Evolutionary conservation across 1,140 invertebrate species (phyloP).

Genomic region (Macrobrachium nipponense): DNA sequence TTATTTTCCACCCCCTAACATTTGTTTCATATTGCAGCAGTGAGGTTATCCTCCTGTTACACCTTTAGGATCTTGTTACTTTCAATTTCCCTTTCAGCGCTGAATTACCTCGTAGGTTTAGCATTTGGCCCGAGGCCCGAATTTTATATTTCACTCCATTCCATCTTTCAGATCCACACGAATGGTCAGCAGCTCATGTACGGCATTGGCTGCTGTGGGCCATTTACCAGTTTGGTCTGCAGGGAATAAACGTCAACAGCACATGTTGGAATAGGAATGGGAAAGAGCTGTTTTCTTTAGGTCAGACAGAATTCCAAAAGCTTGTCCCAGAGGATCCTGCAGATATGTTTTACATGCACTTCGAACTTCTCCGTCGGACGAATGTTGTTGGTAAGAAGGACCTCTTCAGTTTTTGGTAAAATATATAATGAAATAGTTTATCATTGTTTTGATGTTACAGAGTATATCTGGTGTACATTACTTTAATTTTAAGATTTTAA

Average conservation of each 20-base stretch:
- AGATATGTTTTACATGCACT: slow-evolving; percentile 46
- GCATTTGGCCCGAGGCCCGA: too few species aligned
- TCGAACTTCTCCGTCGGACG: slow-evolving; percentile 29
- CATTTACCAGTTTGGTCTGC: slow-evolving; percentile 28
- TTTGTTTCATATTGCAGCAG: too few species aligned
- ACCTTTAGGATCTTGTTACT: too few species aligned
- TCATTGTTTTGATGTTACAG: too few species aligned
- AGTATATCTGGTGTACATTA: too few species aligned
- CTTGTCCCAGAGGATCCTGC: slow-evolving; percentile 29
- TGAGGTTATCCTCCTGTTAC: too few species aligned
- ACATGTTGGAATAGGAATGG: slow-evolving; percentile 19
- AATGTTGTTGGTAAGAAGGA: slow-evolving; percentile 23
- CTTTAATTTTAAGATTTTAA: too few species aligned
- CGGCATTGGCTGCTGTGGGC: slow-evolving; percentile 41
- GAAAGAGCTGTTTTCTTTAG: not conserved
- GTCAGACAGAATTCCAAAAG: slow-evolving; percentile 29
- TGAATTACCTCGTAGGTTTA: too few species aligned
- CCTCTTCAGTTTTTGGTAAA: not conserved
- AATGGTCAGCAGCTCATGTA: slow-evolving; percentile 18
- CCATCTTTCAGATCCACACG: slow-evolving; percentile 25
- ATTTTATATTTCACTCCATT: too few species aligned
- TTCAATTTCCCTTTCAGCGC: too few species aligned
- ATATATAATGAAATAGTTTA: too few species aligned
- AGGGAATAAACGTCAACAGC: slow-evolving; percentile 5
- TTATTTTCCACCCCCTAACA: too few species aligned